These are phyloP conservation scores for Actinopyga echinites DNA, from an alignment of 53 echinoderm and acorn worm genomes.

Conservation along the genomic window DNA sequence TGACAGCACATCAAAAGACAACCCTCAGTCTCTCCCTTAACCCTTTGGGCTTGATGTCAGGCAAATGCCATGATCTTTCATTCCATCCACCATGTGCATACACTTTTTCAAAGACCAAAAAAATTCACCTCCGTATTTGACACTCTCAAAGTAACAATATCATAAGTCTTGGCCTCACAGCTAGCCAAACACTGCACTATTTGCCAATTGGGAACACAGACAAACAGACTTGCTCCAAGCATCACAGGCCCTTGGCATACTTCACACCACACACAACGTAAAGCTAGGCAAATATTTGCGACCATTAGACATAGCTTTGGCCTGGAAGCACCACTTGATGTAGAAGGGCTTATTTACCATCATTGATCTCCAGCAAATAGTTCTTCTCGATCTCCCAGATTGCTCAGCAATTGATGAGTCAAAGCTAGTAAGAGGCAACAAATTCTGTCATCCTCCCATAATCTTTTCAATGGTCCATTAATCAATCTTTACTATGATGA, in stretches of 20 bases:
- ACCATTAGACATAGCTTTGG: constrained; percentile 21
- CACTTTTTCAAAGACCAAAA: no score
- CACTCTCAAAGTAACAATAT: no score
- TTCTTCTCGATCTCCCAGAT: background rate
- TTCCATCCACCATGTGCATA: no score
- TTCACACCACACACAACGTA: constrained; percentile 13
- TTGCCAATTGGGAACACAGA: background rate
- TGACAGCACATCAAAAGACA: no score
- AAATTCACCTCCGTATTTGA: no score
- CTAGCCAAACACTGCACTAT: no score
- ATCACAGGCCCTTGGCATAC: constrained; percentile 1
- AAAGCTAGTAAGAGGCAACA: background rate
- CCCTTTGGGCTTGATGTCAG: no score
- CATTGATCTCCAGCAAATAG: background rate
- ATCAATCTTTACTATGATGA: background rate
- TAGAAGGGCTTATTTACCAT: background rate
- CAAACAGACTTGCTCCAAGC: constrained; percentile 22
- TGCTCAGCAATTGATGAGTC: constrained; percentile 28
- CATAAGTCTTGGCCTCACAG: no score
- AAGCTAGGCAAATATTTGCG: constrained; percentile 11
- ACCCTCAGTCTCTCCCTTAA: no score
- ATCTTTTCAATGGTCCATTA: constrained; percentile 1
- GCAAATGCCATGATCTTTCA: no score
- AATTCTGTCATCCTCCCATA: background rate
- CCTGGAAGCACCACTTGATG: constrained; percentile 13